Evolutionary conservation across 2,888 invertebrate species (phyloP), one percentile per base, ranked within the genome.

Genomic region (Xanthorhoe designata): DNA sequence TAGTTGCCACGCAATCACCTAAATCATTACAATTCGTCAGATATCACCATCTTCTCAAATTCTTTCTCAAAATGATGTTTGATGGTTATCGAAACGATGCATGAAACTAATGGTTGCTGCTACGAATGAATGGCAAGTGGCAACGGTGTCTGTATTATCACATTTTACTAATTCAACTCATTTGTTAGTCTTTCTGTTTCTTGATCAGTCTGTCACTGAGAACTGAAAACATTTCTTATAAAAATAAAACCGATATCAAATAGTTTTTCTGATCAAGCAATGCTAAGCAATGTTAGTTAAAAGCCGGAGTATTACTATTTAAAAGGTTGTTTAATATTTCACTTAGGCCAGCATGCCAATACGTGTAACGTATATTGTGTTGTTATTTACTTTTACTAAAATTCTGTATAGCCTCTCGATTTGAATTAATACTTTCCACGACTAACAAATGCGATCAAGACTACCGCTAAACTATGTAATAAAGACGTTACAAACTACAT

Each of bases 1-100:
- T 90, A 89, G 90, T 91, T 91, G 89, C 91, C 90, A 87, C 88
- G 92, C 91, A 92, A 91, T 91, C 80, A 85, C 86, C 88, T 89
- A 89, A 89, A 90, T 90, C 87, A 80, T 85, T 89, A 89, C 91
- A 92, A 92, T 92, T 92, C 91, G 92, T 90, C 87, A 87, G 83
- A 84, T 87, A 92, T 91, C 91, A 92, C 91, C 88, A 80, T 80
- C 78, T 79, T 77, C 75, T 74, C 62, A 79, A 75, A 77, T 68
- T 66, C 51, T 10, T 73, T 80, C 77, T 74, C 76, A 76, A 78
- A 77, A 76, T 73, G 76, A 56, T 66, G 62, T 56, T 61, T 62
- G 58, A 38, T 68, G 56, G 64, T 61, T 56, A 64, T 54, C 65
- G 52, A 62, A 51, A 66, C 55, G 55, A 58, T 57, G 56, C 62